A percentile compares a stretch with the other conserved stretches of the same genome.
These are phyloP conservation scores for Drosophila suboccidentalis DNA, from an alignment of 2,888 invertebrate genomes.

Conservation along the genomic window DNA sequence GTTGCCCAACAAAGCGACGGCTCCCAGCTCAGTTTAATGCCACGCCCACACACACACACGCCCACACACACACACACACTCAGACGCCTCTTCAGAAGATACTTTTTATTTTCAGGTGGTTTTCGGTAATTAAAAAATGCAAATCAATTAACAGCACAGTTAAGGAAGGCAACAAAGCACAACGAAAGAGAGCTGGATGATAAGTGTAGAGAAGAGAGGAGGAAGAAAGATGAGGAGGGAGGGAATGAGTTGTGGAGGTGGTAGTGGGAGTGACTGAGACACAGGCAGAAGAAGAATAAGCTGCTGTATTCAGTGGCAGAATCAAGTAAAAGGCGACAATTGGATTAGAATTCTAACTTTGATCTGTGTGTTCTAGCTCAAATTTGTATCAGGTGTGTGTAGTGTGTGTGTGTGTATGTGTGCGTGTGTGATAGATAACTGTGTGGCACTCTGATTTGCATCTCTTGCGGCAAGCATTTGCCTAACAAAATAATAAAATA, in stretches of 20 bases:
- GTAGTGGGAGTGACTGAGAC: neutral
- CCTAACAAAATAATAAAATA: neutral
- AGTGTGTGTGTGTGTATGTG: neutral
- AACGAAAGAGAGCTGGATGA: neutral
- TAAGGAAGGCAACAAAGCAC: constrained; percentile 3
- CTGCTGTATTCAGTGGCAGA: constrained; percentile 1
- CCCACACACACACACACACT: neutral
- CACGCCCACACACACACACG: constrained; percentile 44
- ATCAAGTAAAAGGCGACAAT: constrained; percentile 32
- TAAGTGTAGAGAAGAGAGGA: neutral
- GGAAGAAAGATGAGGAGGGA: neutral
- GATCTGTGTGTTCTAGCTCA: neutral
- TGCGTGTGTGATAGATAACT: neutral
- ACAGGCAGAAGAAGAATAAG: constrained; percentile 11
- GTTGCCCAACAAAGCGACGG: constrained; percentile 63
- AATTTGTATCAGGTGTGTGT: neutral
- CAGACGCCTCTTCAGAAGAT: constrained; percentile 21
- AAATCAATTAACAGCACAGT: constrained; percentile 71
- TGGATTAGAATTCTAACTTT: no score
- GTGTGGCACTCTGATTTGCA: constrained; percentile 32
- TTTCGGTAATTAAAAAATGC: constrained; percentile 77
- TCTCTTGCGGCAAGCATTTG: neutral
- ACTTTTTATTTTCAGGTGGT: constrained; percentile 38
- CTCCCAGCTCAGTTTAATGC: constrained; percentile 52
- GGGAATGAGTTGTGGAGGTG: neutral